Conservation (phyloP, 2,888 invertebrate genomes). For the Argyresthia albistria region DNA sequence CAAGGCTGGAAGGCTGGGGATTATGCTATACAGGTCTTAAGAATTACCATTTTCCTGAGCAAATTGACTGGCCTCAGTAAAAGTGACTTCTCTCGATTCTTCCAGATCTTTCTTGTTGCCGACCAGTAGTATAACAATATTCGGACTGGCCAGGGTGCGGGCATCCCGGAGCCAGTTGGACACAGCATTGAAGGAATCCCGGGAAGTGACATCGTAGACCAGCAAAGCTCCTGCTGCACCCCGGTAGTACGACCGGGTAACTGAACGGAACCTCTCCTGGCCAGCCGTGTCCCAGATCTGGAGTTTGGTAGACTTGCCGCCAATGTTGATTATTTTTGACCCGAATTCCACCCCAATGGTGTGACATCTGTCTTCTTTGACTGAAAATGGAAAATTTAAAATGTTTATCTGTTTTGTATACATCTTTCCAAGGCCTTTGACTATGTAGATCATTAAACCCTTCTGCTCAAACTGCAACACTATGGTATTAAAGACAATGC, state of each 20-base stretch:
- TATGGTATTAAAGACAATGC: too few species aligned
- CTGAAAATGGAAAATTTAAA: constrained; percentile 45
- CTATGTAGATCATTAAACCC: too few species aligned
- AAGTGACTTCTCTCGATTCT: constrained; percentile 85
- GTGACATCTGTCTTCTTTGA: constrained; percentile 87
- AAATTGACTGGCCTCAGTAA: constrained; percentile 86
- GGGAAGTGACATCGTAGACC: constrained; percentile 91
- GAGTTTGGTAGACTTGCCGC: constrained; percentile 85
- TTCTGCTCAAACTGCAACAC: too few species aligned
- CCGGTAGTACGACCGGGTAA: constrained; percentile 86
- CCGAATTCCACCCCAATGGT: constrained; percentile 92
- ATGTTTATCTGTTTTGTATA: background rate
- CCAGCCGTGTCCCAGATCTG: constrained; percentile 95
- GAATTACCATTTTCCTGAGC: constrained; percentile 85
- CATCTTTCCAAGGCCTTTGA: too few species aligned
- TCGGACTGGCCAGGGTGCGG: constrained; percentile 83
- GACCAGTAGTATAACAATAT: constrained; percentile 84
- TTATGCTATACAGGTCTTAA: too few species aligned
- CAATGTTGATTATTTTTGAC: constrained; percentile 87
- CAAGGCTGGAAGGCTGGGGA: too few species aligned
- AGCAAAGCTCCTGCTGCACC: constrained; percentile 94
- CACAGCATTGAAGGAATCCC: constrained; percentile 94
- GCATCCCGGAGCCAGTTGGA: constrained; percentile 90
- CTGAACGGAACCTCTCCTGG: constrained; percentile 97
- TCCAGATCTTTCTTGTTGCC: constrained; percentile 90